Conservation (phyloP, 2,113 vertebrate species). For the Caranx melampygus region DNA sequence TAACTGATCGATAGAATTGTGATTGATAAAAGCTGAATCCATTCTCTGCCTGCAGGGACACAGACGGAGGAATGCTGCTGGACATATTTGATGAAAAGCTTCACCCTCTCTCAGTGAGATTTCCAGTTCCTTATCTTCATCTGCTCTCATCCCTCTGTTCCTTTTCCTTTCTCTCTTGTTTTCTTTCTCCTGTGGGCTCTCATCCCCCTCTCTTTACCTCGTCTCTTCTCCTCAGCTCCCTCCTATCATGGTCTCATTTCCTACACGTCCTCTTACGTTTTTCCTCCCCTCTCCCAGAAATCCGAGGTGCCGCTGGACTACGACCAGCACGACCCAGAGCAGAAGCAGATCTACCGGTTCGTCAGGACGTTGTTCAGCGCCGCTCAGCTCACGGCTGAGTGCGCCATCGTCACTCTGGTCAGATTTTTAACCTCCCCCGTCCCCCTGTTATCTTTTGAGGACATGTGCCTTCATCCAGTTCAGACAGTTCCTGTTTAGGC, state of each 20-base stretch:
- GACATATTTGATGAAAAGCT: conserved; percentile 99
- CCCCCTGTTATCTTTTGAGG: neutral
- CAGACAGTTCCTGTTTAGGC: neutral
- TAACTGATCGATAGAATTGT: no score
- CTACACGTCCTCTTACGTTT: neutral
- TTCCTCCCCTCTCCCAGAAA: conserved; percentile 58
- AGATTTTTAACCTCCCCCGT: conserved; percentile 15
- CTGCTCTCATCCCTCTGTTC: neutral
- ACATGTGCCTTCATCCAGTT: neutral
- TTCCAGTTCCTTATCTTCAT: no score
- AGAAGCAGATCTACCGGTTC: conserved; percentile 98
- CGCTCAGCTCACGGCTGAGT: conserved; percentile 97
- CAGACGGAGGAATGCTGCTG: conserved; percentile 90
- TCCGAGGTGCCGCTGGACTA: conserved; percentile 92
- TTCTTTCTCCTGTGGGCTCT: no score
- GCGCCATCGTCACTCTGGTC: conserved; percentile 98
- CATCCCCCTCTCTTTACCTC: neutral
- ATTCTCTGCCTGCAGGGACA: conserved; percentile 83
- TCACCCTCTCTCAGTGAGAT: conserved; percentile 93
- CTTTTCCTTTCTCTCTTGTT: neutral
- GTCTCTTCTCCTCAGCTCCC: neutral
- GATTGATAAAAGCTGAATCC: no score
- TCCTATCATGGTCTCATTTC: neutral
- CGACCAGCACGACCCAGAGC: conserved; percentile 93
- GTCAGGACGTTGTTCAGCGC: conserved; percentile 96